Base-by-base conservation (phyloP, 2,113 vertebrate species). In the Zeus faber region DNA sequence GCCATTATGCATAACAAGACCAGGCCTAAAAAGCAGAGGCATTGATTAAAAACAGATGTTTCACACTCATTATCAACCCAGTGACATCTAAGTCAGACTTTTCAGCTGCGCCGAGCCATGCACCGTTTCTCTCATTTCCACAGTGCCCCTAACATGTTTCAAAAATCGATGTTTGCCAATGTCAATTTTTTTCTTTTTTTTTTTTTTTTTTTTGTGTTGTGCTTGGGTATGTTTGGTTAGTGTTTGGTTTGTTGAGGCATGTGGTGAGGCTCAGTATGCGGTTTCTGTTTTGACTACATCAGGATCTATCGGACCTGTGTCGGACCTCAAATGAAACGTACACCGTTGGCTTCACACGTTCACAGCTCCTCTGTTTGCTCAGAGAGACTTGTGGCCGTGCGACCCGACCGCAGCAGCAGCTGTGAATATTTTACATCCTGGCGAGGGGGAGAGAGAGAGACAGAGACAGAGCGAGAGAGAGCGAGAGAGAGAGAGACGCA, bases 391-490 rank as follows among this genome's bases (percentile, higher is more conserved):
- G 88, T 71, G 87, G 89, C 83, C 52, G 72, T 66, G 75, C 81
- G 81, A 84, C 79, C 79, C 65, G 83, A 89, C 89, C 87, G 70
- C 89, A 88, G 85, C 69, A 81, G 86, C 88, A 90, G 88, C 88
- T 88, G 88, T 85, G 85, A 88, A 88, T 86, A 85, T 88, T 88
- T 88, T 75, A 85, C 74, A 78, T 81, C 80, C 79, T 60, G 72
- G 72, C 67, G 80, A 85, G 82, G 58, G 40, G 5, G 49, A 14
- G 62, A 7, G 51, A 39, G 67, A 59, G 54, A 49, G 37, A 4
- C 5, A 45, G 51, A 46, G 41, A 46, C 27, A 45, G 18, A 22
- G 43, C 2, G 18, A 21, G 4, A 22, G 7, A 22, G 18, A 45
- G 20, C 23, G 21, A 4, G 44, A 23, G 20, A 24, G 22, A 14